A percentile compares a stretch with the other conserved stretches of the same genome.
Evolutionary conservation across 2,113 vertebrate genomes (phyloP).

Genomic region (Cettia cetti): DNA sequence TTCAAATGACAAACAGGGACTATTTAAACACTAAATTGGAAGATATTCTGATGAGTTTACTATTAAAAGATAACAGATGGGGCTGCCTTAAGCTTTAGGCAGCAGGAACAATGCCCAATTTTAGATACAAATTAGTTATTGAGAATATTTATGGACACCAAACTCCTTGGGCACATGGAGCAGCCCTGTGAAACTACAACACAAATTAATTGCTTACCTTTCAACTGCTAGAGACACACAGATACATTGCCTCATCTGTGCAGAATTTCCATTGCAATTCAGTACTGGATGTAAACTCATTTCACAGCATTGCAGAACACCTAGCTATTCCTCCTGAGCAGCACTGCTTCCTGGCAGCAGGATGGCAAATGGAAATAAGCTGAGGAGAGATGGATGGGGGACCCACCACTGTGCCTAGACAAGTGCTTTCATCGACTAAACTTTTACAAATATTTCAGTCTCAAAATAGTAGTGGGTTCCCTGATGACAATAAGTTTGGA

Average conservation of each 20-base stretch:
- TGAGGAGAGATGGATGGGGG: background rate
- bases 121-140: conserved; percentile 69
- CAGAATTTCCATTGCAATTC: conserved; percentile 26
- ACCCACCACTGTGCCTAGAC: background rate
- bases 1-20: conserved; percentile 49
- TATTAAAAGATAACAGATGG: conserved; percentile 71
- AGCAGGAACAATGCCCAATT: conserved; percentile 45
- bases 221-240: conserved; percentile 12
- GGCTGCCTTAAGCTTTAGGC: conserved; percentile 56
- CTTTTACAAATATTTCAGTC: background rate
- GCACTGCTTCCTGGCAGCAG: background rate
- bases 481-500: background rate
- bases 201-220: conserved; percentile 17
- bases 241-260: background rate
- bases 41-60: conserved; percentile 63
- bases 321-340: background rate
- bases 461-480: background rate
- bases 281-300: background rate
- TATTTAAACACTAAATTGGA: conserved; percentile 57
- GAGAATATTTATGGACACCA: conserved; percentile 65
- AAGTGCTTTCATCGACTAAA: background rate
- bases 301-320: background rate
- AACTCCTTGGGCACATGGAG: conserved; percentile 29
- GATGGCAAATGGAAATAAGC: background rate
- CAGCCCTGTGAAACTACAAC: conserved; percentile 17